These are phyloP conservation scores for Cossypha dichroa DNA, from an alignment of 2,797 vertebrate species.

Conservation along the genomic window DNA sequence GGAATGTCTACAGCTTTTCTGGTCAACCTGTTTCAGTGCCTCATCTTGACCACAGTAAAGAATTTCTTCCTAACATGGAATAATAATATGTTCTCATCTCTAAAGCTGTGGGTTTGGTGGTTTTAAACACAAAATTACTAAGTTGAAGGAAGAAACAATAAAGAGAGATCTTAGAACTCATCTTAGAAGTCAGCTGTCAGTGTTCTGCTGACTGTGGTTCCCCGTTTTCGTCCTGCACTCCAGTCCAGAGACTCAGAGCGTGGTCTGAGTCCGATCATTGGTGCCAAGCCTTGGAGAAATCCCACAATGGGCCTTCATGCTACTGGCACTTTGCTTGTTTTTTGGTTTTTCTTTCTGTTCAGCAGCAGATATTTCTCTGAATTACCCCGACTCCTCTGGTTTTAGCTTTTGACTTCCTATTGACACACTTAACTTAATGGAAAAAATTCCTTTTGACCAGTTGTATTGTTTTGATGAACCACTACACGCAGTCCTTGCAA, in stretches of 20 bases:
- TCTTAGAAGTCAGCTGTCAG: neutral
- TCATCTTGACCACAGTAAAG: neutral
- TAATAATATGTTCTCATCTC: neutral
- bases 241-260: accelerated
- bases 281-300: neutral
- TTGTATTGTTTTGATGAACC: neutral
- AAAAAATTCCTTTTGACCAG: neutral
- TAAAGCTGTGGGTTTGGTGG: neutral
- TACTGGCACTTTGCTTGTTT: accelerated
- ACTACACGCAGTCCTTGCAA: neutral
- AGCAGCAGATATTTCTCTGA: neutral
- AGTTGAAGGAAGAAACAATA: neutral
- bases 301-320: neutral
- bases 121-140: neutral
- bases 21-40: accelerated
- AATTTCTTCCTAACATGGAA: neutral
- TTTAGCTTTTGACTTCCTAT: neutral
- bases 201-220: neutral
- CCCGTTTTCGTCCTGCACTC: neutral
- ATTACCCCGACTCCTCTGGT: neutral
- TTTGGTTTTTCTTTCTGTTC: neutral
- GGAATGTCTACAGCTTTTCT: neutral
- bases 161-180: neutral
- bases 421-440: neutral
- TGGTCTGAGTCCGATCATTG: neutral